Conservation (phyloP, 2,113 vertebrate genomes). For the Cygnus atratus region DNA sequence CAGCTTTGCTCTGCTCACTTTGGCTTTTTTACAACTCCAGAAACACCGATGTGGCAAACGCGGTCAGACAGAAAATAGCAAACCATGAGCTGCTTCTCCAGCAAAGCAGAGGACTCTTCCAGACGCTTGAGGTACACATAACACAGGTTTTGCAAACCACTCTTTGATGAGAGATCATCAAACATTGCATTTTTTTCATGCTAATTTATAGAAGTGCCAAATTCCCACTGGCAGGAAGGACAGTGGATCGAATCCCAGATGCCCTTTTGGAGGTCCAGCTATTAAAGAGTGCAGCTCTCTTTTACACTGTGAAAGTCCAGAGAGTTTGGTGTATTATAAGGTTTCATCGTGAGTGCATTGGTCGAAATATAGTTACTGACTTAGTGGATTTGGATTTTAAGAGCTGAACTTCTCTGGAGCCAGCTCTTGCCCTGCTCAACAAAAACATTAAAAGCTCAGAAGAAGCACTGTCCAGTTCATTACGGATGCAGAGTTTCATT, state of each 20-base stretch:
- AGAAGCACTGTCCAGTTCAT: not conserved
- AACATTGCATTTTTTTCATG: not conserved
- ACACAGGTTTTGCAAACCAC: not conserved
- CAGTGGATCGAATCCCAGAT: not conserved
- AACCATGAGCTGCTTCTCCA: not conserved
- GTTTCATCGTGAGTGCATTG: not conserved
- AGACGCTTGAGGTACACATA: not conserved
- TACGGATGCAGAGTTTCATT: not conserved
- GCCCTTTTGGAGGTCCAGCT: not conserved
- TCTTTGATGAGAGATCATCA: not conserved
- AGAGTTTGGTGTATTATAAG: not conserved
- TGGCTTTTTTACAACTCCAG: not conserved
- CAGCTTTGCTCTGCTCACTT: conserved; percentile 1
- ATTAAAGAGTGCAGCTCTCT: not conserved
- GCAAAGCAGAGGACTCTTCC: not conserved
- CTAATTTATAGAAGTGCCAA: not conserved
- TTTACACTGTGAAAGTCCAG: fast-evolving
- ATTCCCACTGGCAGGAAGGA: not conserved
- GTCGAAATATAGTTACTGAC: not conserved
- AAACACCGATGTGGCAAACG: not conserved
- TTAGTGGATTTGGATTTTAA: conserved; percentile 9
- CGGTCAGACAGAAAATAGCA: not conserved
- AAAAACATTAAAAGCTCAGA: not conserved
- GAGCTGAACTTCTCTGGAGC: not conserved
- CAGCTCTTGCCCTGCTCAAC: not conserved